Base-by-base conservation (phyloP, 2,797 vertebrate genomes). In the Gymnodraco acuticeps region DNA sequence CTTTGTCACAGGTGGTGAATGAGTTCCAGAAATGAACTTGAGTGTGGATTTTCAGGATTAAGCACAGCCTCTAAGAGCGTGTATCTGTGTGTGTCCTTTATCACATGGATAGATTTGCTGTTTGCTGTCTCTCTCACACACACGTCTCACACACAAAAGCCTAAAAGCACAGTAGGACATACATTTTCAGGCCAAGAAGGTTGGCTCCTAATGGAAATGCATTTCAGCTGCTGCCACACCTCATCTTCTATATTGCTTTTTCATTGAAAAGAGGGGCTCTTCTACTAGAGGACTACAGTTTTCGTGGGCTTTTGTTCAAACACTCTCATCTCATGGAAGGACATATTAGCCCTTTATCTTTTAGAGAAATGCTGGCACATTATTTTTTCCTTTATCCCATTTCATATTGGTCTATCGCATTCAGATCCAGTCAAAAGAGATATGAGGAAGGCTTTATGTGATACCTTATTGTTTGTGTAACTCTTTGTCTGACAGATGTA, bases 141-240 rank as follows among this genome's bases (percentile, higher is more conserved):
- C 27, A 64, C 61, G 33, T 38, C 42, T 38, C 45, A 67, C 43
- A 73, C 0, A 13, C 27, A 56, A 60, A 76, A 70, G 42, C 51
- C 63, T 69, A 52, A 71, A 81, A 83, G 75, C 78, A 73, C 60
- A 58, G 45, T 14, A n/a, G 54, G 82, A 72, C 47, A 83, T 78
- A 73, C 61, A 81, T 74, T 83, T 82, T 55, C 15, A 85, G 87
- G 78, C 80, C 83, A 88, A 62, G 60, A 64, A 84, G 88, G 87
- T 78, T 80, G 70, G 65, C 54, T 88, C 51, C 70, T 92, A 92
- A 93, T 93, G 89, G 90, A 88, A 89, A 88, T 83, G 70, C 70
- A 85, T 93, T 92, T 91, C 82, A 87, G 81, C 66, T 83, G 64
- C 83, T 90, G 78, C 78, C 84, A 84, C 77, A 86, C 75, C 82